Percentiles rank a stretch among this genome's conserved stretches.
phyloP scores from a whole-genome alignment of 1,140 invertebrate species.

The Aleiodes sp. region DNA sequence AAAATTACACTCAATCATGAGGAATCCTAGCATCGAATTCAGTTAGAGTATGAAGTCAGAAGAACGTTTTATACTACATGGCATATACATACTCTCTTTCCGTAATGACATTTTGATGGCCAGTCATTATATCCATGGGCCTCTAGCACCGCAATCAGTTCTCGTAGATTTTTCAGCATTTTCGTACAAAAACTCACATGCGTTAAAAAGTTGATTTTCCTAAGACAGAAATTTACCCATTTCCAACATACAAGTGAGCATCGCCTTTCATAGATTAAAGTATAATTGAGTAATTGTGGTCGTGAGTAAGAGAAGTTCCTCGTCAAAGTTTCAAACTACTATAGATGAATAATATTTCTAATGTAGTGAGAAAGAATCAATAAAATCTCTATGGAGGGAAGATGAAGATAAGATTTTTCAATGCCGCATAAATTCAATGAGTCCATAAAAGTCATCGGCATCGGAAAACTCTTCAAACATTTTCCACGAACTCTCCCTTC shows the following conservation, averaged over 20 bases:
- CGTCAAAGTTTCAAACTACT: no score
- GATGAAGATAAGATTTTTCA: conserved; percentile 16
- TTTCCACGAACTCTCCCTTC: not conserved
- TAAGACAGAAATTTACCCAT: not conserved
- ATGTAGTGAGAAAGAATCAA: not conserved
- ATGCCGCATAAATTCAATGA: conserved; percentile 12
- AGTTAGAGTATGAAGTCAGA: not conserved
- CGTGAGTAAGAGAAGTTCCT: no score
- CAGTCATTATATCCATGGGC: conserved; percentile 23
- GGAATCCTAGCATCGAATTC: conserved; percentile 7
- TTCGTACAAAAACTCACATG: not conserved
- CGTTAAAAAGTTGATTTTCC: not conserved
- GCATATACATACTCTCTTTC: conserved; percentile 9
- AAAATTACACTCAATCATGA: conserved; percentile 22
- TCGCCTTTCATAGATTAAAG: no score
- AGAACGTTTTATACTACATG: not conserved
- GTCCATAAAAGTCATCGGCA: conserved; percentile 3
- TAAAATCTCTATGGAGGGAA: not conserved
- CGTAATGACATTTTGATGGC: conserved; percentile 31
- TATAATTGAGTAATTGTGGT: no score
- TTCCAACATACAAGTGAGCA: not conserved
- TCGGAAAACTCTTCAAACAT: conserved; percentile 2
- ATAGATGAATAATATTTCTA: not conserved
- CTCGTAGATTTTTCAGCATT: not conserved
- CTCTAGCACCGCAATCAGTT: conserved; percentile 2